phyloP scores from a whole-genome alignment of 1,140 invertebrate species.

The Stenopsyche tienmushanensis region DNA sequence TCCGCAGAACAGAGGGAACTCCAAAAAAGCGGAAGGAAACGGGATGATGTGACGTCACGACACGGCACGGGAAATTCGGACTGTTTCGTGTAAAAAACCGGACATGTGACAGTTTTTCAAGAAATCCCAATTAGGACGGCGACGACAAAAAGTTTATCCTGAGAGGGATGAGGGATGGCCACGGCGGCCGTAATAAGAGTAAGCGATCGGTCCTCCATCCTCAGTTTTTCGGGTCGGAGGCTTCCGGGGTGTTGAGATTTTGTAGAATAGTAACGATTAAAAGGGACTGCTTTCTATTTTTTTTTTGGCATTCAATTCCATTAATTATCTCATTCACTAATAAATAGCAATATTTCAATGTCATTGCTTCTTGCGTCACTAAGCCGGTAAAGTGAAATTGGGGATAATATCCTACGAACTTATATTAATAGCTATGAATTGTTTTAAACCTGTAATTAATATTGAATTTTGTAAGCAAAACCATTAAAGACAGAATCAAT shows the following conservation, averaged over 20 bases:
- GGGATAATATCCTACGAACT: too few species aligned
- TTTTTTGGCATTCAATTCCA: background rate
- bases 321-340: background rate
- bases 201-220: constrained; percentile 7
- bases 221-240: too few species aligned
- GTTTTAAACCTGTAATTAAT: too few species aligned
- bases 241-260: too few species aligned
- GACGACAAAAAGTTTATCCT: background rate
- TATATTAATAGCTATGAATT: too few species aligned
- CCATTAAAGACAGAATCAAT: too few species aligned
- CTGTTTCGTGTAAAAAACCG: background rate
- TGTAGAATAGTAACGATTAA: too few species aligned
- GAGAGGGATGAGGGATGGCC: background rate
- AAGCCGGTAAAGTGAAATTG: background rate
- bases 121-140: constrained; percentile 7
- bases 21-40: constrained; percentile 3
- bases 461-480: too few species aligned
- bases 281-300: too few species aligned
- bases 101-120: constrained; percentile 1
- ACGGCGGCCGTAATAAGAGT: constrained; percentile 9
- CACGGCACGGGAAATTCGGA: background rate
- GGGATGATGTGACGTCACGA: too few species aligned
- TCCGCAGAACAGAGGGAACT: background rate
- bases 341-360: background rate
- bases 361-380: background rate